Base-by-base conservation (phyloP, 2,113 vertebrate genomes). In the Vanacampus margaritifer region DNA sequence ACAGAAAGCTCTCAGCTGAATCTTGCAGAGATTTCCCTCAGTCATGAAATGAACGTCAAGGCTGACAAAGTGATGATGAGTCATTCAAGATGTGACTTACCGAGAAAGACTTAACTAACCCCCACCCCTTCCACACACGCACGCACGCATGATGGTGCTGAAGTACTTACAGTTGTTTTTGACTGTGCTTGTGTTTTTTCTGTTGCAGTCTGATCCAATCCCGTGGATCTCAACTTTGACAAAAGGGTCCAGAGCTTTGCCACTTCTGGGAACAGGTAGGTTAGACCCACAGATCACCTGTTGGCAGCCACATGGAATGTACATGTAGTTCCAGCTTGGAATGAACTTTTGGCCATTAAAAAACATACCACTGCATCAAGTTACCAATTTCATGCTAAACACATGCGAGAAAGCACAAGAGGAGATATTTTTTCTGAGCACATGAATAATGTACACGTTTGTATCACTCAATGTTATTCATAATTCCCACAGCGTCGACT, bases 261-360 rank as follows among this genome's bases (percentile, higher is more conserved):
- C 85, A 45, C 77, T 88, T 1, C 84, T 86, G 13, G 71, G 72
- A 6, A 71, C 7, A 45, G 82, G 91, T 79, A 75, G 87, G 80
- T 84, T 93, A 89, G 80, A 94, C 60, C 94, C 95, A 67, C 93
- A 93, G 79, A 96, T 94, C 51, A 97, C 84, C 95, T 96, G 82
- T 6, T 79, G 48, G 32, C 21, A 61, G 28, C 67, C 26, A 63
- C 21, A 78, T 36, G 3, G 61, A 11, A 60, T 3, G 26, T 36
- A 64, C n/a, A 21, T 32, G 28, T 51, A n/a, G 48, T 51, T n/a
- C 2, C n/a, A 51, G 21, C 5, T 51, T 3, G 21, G 19, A 23
- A 3, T 51, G 48, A 51, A 54, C 2, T 14, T 54, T 10, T 14
- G 51, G 12, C 23, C 10, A 10, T 51, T 51, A 46, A 19, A 51